These are phyloP conservation scores for Staurois parvus DNA, from an alignment of 2,797 vertebrate genomes.

Conservation along the genomic window DNA sequence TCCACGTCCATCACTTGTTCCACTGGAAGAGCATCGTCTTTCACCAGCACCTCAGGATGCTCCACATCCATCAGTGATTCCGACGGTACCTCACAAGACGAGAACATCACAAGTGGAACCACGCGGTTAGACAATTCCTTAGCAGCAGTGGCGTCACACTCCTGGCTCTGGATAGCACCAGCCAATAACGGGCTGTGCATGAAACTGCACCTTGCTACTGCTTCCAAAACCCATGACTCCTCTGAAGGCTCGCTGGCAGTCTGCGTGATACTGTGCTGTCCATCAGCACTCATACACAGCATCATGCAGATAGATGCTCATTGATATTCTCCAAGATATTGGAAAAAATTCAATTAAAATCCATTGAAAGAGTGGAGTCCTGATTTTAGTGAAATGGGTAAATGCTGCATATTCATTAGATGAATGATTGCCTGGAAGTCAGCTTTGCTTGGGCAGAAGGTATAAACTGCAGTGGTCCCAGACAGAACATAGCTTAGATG, in stretches of 20 bases:
- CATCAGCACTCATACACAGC: slow-evolving; percentile 44
- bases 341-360: slow-evolving; percentile 11
- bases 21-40: slow-evolving; percentile 13
- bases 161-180: slow-evolving; percentile 42
- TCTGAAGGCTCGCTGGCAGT: slow-evolving; percentile 59
- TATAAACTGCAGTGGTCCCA: slow-evolving; percentile 23
- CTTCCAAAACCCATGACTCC: slow-evolving; percentile 51
- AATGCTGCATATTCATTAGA: slow-evolving; percentile 56
- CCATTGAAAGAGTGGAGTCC: slow-evolving; percentile 12
- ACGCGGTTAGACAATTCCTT: slow-evolving; percentile 43
- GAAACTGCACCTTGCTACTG: slow-evolving; percentile 25
- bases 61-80: slow-evolving; percentile 16
- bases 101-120: slow-evolving; percentile 42
- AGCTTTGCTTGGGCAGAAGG: slow-evolving; percentile 36
- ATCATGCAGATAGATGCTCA: not conserved
- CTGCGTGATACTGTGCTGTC: slow-evolving; percentile 44
- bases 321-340: not conserved
- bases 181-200: slow-evolving; percentile 47
- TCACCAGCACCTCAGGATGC: slow-evolving; percentile 27
- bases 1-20: slow-evolving; percentile 18
- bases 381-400: slow-evolving; percentile 4
- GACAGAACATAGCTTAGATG: slow-evolving; percentile 45
- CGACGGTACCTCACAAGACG: slow-evolving; percentile 39
- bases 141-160: slow-evolving; percentile 38
- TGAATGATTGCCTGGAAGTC: slow-evolving; percentile 32